Conservation (phyloP, 2,797 vertebrate species). For the Neostethus bicornis region DNA sequence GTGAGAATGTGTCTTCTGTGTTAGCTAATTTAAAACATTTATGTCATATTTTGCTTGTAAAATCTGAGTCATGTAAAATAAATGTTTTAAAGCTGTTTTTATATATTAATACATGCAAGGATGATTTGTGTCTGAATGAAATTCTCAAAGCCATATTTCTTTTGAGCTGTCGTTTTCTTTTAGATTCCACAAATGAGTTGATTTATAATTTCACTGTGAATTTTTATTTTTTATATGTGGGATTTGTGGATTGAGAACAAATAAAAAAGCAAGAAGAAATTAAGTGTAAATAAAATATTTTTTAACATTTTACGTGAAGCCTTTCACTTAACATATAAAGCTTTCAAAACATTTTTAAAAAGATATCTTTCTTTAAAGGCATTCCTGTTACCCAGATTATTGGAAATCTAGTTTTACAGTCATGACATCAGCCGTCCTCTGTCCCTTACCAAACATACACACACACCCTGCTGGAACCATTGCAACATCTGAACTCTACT, state of each 20-base stretch:
- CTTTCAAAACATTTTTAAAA: slow-evolving; percentile 23
- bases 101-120: slow-evolving; percentile 49
- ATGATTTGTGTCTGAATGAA: slow-evolving; percentile 46
- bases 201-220: slow-evolving; percentile 46
- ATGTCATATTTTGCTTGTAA: slow-evolving; percentile 48
- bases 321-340: slow-evolving; percentile 3
- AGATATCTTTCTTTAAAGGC: slow-evolving; percentile 25
- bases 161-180: slow-evolving; percentile 45
- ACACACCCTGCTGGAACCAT: slow-evolving; percentile 67
- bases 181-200: slow-evolving; percentile 38
- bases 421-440: slow-evolving; percentile 72
- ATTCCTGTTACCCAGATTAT: slow-evolving; percentile 41
- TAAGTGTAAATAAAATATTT: slow-evolving; percentile 81
- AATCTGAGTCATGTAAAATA: slow-evolving; percentile 26
- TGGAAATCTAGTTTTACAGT: slow-evolving; percentile 59
- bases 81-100: slow-evolving; percentile 27
- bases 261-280: slow-evolving; percentile 29
- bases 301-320: slow-evolving; percentile 68
- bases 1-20: slow-evolving; percentile 19
- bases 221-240: slow-evolving; percentile 49
- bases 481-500: slow-evolving; percentile 77
- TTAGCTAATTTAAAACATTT: slow-evolving; percentile 10
- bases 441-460: slow-evolving; percentile 61
- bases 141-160: slow-evolving; percentile 25
- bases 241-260: slow-evolving; percentile 21